phyloP scores from a whole-genome alignment of 2,113 vertebrate genomes.

The Arvicanthis niloticus region DNA sequence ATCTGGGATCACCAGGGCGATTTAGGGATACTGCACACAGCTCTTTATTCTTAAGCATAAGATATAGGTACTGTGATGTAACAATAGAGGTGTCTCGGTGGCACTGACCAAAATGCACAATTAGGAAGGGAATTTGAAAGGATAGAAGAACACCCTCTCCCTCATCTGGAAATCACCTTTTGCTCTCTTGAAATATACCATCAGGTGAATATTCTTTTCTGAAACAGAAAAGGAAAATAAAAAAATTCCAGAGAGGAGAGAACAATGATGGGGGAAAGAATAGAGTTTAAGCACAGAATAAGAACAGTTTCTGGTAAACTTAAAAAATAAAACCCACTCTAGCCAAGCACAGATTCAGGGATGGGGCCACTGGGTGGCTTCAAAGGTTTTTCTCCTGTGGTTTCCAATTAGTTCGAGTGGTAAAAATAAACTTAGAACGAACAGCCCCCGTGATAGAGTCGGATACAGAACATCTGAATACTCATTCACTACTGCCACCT shows the following conservation, averaged over 20 bases:
- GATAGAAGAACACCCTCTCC: neutral
- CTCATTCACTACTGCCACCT: neutral
- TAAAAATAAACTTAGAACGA: neutral
- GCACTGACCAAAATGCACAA: neutral
- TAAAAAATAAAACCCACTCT: neutral
- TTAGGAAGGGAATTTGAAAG: conserved; percentile 46
- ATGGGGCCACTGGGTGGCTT: neutral
- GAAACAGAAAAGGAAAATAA: neutral
- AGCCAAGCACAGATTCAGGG: conserved; percentile 37
- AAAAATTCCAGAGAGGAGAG: neutral
- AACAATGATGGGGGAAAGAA: neutral
- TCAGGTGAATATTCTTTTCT: conserved; percentile 43
- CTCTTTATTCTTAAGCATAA: conserved; percentile 44
- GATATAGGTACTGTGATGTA: conserved; percentile 46
- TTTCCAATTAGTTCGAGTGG: conserved; percentile 54
- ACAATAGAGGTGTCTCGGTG: neutral
- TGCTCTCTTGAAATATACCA: conserved; percentile 12
- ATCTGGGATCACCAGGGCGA: conserved; percentile 50
- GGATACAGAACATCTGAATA: neutral
- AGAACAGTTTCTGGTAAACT: neutral
- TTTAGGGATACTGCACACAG: conserved; percentile 18
- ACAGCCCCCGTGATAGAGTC: neutral
- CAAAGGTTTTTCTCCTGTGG: conserved; percentile 14
- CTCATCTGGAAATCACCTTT: conserved; percentile 42
- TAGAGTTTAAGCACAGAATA: conserved; percentile 25